These are phyloP conservation scores for Apis laboriosa DNA, from an alignment of 1,140 invertebrate genomes.

Conservation along the genomic window DNA sequence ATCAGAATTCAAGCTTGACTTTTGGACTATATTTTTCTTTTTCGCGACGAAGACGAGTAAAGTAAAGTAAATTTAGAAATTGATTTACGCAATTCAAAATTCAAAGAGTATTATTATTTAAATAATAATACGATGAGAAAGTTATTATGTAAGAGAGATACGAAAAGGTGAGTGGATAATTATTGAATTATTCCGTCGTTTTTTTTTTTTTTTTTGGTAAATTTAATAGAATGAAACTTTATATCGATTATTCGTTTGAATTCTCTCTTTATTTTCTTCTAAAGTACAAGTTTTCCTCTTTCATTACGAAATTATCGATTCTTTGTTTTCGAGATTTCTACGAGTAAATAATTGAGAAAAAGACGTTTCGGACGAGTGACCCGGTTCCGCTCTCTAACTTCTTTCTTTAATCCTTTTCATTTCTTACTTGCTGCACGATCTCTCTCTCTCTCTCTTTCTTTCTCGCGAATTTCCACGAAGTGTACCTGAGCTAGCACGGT, in stretches of 20 bases:
- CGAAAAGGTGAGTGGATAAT: too few relatives aligned
- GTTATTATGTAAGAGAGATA: not conserved
- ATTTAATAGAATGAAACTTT: too few relatives aligned
- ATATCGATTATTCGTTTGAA: not conserved
- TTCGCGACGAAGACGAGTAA: not conserved
- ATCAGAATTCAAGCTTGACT: too few relatives aligned
- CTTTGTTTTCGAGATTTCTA: not conserved
- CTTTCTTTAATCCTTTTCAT: conserved; percentile 43
- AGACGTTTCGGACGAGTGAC: conserved; percentile 43
- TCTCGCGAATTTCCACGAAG: conserved; percentile 41
- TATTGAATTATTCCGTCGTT: too few relatives aligned
- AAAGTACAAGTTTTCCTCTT: too few relatives aligned
- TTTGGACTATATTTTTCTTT: too few relatives aligned
- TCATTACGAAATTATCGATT: not conserved
- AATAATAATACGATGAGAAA: not conserved
- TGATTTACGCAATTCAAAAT: not conserved
- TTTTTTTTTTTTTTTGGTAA: too few relatives aligned
- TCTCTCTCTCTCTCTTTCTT: not conserved
- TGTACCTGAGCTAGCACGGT: conserved; percentile 4
- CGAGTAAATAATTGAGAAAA: conserved; percentile 14
- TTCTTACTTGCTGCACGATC: conserved; percentile 21
- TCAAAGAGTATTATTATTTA: too few relatives aligned
- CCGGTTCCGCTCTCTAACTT: conserved; percentile 38
- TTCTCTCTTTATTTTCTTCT: not conserved
- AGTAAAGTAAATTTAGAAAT: not conserved